Conservation (phyloP, 1,140 invertebrate genomes). For the Neuroterus valhalla region DNA sequence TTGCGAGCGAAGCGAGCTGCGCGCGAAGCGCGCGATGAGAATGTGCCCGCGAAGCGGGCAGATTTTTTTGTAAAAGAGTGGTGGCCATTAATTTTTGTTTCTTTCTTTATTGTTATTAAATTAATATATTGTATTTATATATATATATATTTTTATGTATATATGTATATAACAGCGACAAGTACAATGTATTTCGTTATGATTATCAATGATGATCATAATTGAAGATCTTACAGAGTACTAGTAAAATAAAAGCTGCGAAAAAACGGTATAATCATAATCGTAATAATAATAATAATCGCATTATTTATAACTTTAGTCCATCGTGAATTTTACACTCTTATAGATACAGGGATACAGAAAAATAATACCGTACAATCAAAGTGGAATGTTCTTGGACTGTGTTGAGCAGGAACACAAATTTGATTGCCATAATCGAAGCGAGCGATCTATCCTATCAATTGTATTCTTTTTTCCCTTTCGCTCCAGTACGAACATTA, state of each 20-base stretch:
- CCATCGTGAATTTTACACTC: constrained; percentile 61
- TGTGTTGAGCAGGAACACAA: constrained; percentile 35
- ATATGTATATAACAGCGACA: constrained; percentile 72
- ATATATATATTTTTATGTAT: constrained; percentile 65
- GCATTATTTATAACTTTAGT: constrained; percentile 61
- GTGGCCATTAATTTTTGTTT: constrained; percentile 46
- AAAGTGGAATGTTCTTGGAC: constrained; percentile 66
- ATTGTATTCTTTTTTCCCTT: background rate
- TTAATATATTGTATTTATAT: constrained; percentile 67
- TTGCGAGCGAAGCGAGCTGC: too few relatives aligned
- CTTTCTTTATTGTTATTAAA: constrained; percentile 73
- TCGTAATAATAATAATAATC: constrained; percentile 51
- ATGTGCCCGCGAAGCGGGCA: too few relatives aligned
- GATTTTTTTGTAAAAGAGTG: too few relatives aligned
- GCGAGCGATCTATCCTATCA: background rate
- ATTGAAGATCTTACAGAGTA: constrained; percentile 66
- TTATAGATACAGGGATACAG: constrained; percentile 73
- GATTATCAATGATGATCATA: constrained; percentile 71
- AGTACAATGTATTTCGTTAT: constrained; percentile 71
- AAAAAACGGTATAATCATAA: constrained; percentile 53
- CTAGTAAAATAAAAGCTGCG: constrained; percentile 63
- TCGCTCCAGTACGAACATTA: constrained; percentile 1
- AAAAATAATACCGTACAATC: constrained; percentile 72
- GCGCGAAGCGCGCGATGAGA: too few relatives aligned
- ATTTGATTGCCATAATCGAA: background rate